These are phyloP conservation scores for Hyphantria cunea DNA, from an alignment of 1,140 invertebrate species.

Conservation along the genomic window DNA sequence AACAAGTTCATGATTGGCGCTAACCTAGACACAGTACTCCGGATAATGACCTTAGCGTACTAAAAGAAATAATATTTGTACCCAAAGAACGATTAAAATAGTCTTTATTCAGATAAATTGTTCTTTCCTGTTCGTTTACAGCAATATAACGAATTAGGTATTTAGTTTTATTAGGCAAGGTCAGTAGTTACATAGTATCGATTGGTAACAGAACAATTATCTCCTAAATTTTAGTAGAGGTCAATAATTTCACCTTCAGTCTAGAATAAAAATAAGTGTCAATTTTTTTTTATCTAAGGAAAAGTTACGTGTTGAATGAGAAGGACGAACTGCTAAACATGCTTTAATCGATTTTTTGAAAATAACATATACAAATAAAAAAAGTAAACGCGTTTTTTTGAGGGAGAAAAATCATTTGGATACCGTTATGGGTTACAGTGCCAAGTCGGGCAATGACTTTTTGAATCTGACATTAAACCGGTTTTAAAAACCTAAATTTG, in stretches of 20 bases:
- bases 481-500: too few relatives aligned
- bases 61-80: constrained; percentile 2
- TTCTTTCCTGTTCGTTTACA: not conserved
- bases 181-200: not conserved
- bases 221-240: not conserved
- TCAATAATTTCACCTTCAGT: not conserved
- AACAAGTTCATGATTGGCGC: constrained; percentile 11
- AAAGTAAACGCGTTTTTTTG: too few relatives aligned
- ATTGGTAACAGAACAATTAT: constrained; percentile 16
- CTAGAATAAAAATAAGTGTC: too few relatives aligned
- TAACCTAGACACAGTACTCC: constrained; percentile 13
- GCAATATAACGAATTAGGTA: not conserved
- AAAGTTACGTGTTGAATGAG: too few relatives aligned
- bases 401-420: too few relatives aligned
- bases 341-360: too few relatives aligned
- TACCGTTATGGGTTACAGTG: too few relatives aligned
- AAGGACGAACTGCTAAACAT: too few relatives aligned
- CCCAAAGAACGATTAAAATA: not conserved
- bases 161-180: constrained; percentile 6
- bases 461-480: too few relatives aligned
- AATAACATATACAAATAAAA: too few relatives aligned
- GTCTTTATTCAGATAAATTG: not conserved
- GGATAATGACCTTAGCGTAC: constrained; percentile 3
- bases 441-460: too few relatives aligned
- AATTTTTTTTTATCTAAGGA: too few relatives aligned